phyloP scores from a whole-genome alignment of 1,140 invertebrate genomes.

The Danaus plexippus region DNA sequence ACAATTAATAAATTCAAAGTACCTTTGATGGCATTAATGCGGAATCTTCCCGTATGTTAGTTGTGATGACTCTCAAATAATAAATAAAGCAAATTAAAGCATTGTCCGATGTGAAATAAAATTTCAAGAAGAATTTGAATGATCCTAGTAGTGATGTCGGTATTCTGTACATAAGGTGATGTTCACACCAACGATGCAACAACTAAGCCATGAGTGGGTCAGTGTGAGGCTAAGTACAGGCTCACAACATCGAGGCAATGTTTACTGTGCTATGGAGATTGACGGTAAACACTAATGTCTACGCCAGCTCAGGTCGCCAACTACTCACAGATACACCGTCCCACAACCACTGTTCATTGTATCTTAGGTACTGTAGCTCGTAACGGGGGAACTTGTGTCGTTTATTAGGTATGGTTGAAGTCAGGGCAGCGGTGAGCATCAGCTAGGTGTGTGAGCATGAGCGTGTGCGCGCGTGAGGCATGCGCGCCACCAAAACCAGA shows the following conservation, averaged over 20 bases:
- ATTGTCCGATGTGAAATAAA: conserved; percentile 54
- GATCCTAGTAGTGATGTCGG: conserved; percentile 55
- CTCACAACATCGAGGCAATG: conserved; percentile 60
- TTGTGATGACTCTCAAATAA: conserved; percentile 51
- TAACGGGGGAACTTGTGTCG: too few relatives aligned
- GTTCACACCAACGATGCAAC: conserved; percentile 62
- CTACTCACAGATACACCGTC: conserved; percentile 23
- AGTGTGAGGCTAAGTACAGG: conserved; percentile 61
- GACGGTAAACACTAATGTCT: conserved; percentile 44
- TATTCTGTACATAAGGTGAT: conserved; percentile 59
- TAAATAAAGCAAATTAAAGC: conserved; percentile 64
- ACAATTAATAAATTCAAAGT: conserved; percentile 40
- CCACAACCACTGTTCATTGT: too few relatives aligned
- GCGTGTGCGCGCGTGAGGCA: conserved; percentile 53
- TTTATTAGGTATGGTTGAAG: not conserved
- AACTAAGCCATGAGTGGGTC: conserved; percentile 63
- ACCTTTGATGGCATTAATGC: conserved; percentile 55
- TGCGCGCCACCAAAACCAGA: conserved; percentile 68
- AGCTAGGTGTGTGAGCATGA: conserved; percentile 43
- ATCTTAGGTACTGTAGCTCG: too few relatives aligned
- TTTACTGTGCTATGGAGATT: conserved; percentile 53
- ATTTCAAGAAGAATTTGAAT: conserved; percentile 56
- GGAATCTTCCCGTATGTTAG: conserved; percentile 54
- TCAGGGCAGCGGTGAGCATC: conserved; percentile 33
- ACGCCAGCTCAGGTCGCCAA: conserved; percentile 43